Percentiles rank a stretch among this genome's conserved stretches.
These are phyloP conservation scores for Saccostrea cuccullata DNA, from an alignment of 1,140 invertebrate species.

Conservation along the genomic window DNA sequence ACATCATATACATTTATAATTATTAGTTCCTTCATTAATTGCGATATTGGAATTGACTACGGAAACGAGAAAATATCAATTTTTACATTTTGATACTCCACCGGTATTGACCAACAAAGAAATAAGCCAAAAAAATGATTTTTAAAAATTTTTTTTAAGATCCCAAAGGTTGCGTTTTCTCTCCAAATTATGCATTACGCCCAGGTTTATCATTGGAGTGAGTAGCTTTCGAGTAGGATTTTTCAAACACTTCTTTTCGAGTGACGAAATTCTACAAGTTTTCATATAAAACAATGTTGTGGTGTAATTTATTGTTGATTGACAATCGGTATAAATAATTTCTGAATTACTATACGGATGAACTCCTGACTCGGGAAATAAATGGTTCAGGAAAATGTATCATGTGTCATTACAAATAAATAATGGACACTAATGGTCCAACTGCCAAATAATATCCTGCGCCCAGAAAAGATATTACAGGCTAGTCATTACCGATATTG, in stretches of 20 bases:
- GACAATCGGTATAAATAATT: slow-evolving; percentile 36
- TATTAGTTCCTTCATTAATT: too few relatives aligned
- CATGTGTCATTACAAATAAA: slow-evolving; percentile 36
- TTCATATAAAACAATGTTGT: slow-evolving; percentile 29
- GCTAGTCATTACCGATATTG: neutral
- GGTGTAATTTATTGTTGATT: slow-evolving; percentile 24
- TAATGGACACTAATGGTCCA: slow-evolving; percentile 24
- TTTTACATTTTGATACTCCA: too few relatives aligned
- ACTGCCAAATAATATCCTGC: slow-evolving; percentile 35
- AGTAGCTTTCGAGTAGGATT: neutral
- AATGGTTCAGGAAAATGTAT: slow-evolving; percentile 34
- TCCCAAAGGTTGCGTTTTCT: too few relatives aligned
- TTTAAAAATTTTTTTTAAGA: too few relatives aligned
- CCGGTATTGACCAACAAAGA: too few relatives aligned
- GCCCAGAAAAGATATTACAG: slow-evolving; percentile 30
- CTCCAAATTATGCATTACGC: too few relatives aligned
- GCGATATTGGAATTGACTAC: too few relatives aligned
- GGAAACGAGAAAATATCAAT: too few relatives aligned
- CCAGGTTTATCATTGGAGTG: neutral
- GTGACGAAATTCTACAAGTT: neutral
- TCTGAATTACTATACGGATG: slow-evolving; percentile 14
- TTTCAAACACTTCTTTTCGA: slow-evolving; percentile 1
- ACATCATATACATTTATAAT: neutral
- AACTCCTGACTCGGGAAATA: slow-evolving; percentile 19
- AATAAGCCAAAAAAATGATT: too few relatives aligned